Base-by-base conservation (phyloP, 2,797 vertebrate genomes). In the Hozukius guyotensis region DNA sequence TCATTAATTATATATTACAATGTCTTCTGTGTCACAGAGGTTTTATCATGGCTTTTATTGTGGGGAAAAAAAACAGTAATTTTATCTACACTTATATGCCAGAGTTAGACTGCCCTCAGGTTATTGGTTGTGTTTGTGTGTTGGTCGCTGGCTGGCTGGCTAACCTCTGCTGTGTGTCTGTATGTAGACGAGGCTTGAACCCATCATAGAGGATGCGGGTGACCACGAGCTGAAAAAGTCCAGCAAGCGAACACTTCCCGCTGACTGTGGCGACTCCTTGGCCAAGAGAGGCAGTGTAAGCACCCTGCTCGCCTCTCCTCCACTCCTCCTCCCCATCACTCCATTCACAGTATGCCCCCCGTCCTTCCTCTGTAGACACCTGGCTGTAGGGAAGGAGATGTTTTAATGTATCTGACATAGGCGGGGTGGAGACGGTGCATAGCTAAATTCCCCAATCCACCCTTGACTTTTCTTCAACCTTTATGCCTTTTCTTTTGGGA, bases 281-380 rank as follows among this genome's bases (percentile, higher is more conserved):
- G 98, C 98, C 97, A 99, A 99, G 96, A 96, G 98, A 97, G 98
- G 98, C 97, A 99, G 97, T 97, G 98, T 99, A 98, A 99, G 97
- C 92, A 87, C 90, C 95, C 94, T 94, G 95, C 96, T 95, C 62
- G 65, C 55, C 42, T 63, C 57, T 76, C 62, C 60, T 75, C 65
- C 61, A 36, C 82, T 69, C 61, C 72, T 78, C 66, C 29, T 72
- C 18, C 61, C 16, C 77, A 69, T 88, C 78, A 63, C 74, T 70
- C 74, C 57, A 34, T 68, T 38, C 72, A 66, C 77, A 69, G n/a
- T 72, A 71, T 49, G 34, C 66, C 38, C 64, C 42, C 14, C 25
- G 8, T 27, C 16, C 60, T 42, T 59, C 27, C 14, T 42, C 14
- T 57, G 49, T 42, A 60, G 57, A 81, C 70, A 61, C 7, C 5